These are phyloP conservation scores for Drosophila asahinai DNA, from an alignment of 1,140 invertebrate genomes.

Conservation along the genomic window DNA sequence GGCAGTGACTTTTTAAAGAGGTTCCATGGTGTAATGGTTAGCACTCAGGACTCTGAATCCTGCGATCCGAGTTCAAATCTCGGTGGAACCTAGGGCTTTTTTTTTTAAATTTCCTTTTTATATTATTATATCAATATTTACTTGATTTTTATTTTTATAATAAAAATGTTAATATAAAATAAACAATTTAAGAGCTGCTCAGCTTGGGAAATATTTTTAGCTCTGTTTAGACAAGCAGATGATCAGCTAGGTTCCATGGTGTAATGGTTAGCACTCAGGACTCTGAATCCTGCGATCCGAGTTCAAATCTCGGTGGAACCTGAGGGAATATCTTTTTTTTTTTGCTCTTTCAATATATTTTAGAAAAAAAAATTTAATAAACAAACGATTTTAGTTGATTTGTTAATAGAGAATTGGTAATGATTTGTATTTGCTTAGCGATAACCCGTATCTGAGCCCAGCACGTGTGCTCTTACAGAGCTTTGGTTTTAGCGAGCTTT, in stretches of 20 bases:
- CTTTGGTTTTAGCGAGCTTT: constrained; percentile 13
- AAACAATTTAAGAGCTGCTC: not conserved
- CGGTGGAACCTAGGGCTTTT: constrained; percentile 88
- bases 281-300: too few relatives aligned
- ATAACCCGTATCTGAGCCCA: not conserved
- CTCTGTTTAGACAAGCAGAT: not conserved
- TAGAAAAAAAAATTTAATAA: too few relatives aligned
- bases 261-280: too few relatives aligned
- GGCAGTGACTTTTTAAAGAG: not conserved
- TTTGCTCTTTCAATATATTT: not conserved
- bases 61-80: constrained; percentile 95
- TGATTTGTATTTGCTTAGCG: not conserved
- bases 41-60: constrained; percentile 96
- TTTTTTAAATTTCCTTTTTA: constrained; percentile 8
- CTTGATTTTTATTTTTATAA: not conserved
- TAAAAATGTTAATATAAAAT: not conserved
- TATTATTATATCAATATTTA: not conserved
- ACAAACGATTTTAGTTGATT: not conserved
- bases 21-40: constrained; percentile 96
- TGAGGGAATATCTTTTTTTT: too few relatives aligned
- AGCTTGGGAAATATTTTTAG: not conserved
- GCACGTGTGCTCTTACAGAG: constrained; percentile 23
- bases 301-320: too few relatives aligned
- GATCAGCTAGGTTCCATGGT: not conserved
- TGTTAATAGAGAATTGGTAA: not conserved